Base-by-base conservation (phyloP, 1,140 invertebrate species). In the Scylla paramamosain region DNA sequence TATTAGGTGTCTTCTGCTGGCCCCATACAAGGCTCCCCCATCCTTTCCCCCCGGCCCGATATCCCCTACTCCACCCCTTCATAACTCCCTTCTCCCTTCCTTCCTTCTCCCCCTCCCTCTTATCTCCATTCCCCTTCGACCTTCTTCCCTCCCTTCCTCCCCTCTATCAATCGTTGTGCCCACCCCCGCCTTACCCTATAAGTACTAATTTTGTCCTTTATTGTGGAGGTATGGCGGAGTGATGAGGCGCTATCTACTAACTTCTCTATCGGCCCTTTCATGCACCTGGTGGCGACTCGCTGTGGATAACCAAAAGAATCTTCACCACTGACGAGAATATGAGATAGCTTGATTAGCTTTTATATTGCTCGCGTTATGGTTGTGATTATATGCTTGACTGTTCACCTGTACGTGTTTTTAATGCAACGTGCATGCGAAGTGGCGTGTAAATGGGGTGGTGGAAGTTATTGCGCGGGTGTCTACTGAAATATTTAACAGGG, bases 1-100 rank as follows among this genome's bases (percentile, higher is more conserved):
- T 92, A 77, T 67, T 92, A 92, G 29, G 59, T 92, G 91, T 92
- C 91, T 59, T 92, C 45, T 32, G 59, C 59, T 39, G 48, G 59
- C 48, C 48, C 46, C 52, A 32, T 59, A 92, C 52, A 77, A 48
- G 31, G 67, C 48, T 32, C 45, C 25, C 91, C 91, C 31, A 0
- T 52, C 28, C 84, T 52, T 29, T 25, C 32, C 84, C 88, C 29
- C 48, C 52, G 28, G 29, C 10, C 29, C 25, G n/a, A 14, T 28
- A 29, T 39, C 39, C 93, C 32, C 93, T 59, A 31, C 88, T 59
- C 52, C 84, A 52, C 48, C 52, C 48, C 32, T 59, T 88, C 86
- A 59, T 59, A 67, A 52, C 88, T 82, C n/a, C 82, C 67, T 39
- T 59, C 32, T 88, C 84, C 88, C 16, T 93, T 45, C 87, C 83